Conservation (phyloP, 2,888 invertebrate species). For the Caenorhabditis panamensis region DNA sequence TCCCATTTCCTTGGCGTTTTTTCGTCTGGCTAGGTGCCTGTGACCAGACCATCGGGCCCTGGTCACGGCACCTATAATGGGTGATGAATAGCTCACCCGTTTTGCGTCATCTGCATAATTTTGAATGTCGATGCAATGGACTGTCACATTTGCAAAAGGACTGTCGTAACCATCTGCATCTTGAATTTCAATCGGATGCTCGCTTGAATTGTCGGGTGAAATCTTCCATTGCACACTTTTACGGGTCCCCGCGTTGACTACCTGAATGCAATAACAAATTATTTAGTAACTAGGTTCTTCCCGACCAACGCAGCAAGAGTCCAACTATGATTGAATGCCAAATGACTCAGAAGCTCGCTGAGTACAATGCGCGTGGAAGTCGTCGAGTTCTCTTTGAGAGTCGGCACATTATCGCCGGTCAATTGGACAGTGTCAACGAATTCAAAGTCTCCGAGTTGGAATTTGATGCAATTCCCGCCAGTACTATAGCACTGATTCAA, state of each 20-base stretch:
- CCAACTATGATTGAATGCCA: constrained; percentile 53
- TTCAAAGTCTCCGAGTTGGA: constrained; percentile 39
- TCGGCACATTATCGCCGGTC: constrained; percentile 45
- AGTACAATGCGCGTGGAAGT: constrained; percentile 47
- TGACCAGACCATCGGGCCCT: constrained; percentile 30
- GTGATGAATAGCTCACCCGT: constrained; percentile 38
- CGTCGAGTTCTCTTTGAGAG: constrained; percentile 25
- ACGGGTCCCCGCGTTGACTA: constrained; percentile 45
- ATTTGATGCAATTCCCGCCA: constrained; percentile 43
- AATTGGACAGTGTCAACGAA: constrained; percentile 41
- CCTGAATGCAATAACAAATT: constrained; percentile 47
- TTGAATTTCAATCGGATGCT: constrained; percentile 49
- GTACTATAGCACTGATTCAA: constrained; percentile 51
- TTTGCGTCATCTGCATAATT: constrained; percentile 50
- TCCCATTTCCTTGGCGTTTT: constrained; percentile 43
- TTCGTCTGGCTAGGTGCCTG: constrained; percentile 3
- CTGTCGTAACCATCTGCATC: constrained; percentile 51
- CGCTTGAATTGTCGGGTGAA: constrained; percentile 35
- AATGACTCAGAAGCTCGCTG: constrained; percentile 53
- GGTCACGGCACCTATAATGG: not conserved
- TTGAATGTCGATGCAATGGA: constrained; percentile 53
- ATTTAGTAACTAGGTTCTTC: constrained; percentile 18
- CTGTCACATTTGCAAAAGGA: constrained; percentile 32
- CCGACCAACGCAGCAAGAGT: constrained; percentile 53
- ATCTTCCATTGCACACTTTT: constrained; percentile 53